phyloP scores from a whole-genome alignment of 2,888 invertebrate species.

The Nasonia oneida region DNA sequence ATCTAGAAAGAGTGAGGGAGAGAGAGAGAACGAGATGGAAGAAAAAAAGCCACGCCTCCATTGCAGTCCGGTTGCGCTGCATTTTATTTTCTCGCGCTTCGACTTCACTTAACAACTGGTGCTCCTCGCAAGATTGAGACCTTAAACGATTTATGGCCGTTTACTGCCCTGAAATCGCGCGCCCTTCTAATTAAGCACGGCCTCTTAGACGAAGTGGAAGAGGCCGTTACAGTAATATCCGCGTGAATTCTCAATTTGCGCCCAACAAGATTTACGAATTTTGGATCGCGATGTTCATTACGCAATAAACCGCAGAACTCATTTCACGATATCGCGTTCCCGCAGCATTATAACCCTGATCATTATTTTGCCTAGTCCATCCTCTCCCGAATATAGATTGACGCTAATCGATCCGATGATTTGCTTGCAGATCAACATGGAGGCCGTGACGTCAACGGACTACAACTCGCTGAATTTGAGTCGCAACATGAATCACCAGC shows the following conservation, averaged over 20 bases:
- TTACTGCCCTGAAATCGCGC: neutral
- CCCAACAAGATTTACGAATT: neutral
- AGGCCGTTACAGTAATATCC: neutral
- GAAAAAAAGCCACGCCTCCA: conserved; percentile 21
- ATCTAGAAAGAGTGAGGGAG: conserved; percentile 12
- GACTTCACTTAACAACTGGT: conserved; percentile 67
- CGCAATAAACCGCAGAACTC: too few relatives aligned
- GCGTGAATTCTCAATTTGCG: neutral
- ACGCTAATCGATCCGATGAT: neutral
- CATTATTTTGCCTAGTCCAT: neutral
- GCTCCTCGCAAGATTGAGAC: conserved; percentile 70
- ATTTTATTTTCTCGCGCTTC: neutral
- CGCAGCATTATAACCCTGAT: too few relatives aligned
- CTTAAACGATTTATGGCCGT: conserved; percentile 71
- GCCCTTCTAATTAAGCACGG: conserved; percentile 15
- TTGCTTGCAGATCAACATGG: conserved; percentile 80
- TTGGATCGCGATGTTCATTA: too few relatives aligned
- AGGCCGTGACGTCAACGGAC: conserved; percentile 80
- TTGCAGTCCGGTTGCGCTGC: neutral
- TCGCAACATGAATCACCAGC: conserved; percentile 73
- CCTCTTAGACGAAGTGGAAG: neutral
- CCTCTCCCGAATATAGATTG: neutral
- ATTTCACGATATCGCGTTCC: too few relatives aligned
- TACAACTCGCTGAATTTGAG: conserved; percentile 77
- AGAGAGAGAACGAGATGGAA: neutral